Percentiles rank a stretch among this genome's conserved stretches.
Conservation (phyloP, 2,888 invertebrate species). For the Rhamnusium bicolor region DNA sequence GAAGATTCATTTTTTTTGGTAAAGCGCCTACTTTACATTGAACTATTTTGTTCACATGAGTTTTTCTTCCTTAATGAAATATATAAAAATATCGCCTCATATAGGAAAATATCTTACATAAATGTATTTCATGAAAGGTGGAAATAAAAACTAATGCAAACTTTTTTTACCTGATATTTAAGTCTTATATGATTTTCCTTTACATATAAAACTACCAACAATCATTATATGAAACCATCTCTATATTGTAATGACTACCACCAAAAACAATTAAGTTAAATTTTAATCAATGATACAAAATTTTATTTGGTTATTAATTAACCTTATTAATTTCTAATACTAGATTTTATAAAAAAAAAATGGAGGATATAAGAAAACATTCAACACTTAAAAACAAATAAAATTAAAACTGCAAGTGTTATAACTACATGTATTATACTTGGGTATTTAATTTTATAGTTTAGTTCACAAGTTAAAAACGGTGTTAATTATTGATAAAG, state of each 20-base stretch:
- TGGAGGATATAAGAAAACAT: background rate
- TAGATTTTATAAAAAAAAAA: background rate
- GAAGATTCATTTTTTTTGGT: conserved; percentile 28
- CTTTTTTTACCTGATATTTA: conserved; percentile 35
- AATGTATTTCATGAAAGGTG: conserved; percentile 27
- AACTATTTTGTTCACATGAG: conserved; percentile 41
- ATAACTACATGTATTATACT: background rate
- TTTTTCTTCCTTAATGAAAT: conserved; percentile 31
- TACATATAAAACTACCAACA: conserved; percentile 39
- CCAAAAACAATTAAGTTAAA: conserved; percentile 16
- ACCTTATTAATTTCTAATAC: conserved; percentile 10
- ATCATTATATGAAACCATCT: conserved; percentile 29
- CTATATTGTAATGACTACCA: conserved; percentile 28
- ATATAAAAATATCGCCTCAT: background rate
- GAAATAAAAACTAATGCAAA: conserved; percentile 36
- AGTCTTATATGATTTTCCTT: conserved; percentile 37
- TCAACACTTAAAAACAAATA: background rate
- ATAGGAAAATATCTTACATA: background rate
- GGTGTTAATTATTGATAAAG: no score
- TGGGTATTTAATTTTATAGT: background rate
- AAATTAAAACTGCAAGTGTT: background rate
- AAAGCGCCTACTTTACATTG: conserved; percentile 51
- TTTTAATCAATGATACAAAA: conserved; percentile 2
- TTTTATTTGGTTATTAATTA: background rate
- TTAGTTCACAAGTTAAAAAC: no score